Base-by-base conservation (phyloP, 2,888 invertebrate species). In the Drosophila mettleri region DNA sequence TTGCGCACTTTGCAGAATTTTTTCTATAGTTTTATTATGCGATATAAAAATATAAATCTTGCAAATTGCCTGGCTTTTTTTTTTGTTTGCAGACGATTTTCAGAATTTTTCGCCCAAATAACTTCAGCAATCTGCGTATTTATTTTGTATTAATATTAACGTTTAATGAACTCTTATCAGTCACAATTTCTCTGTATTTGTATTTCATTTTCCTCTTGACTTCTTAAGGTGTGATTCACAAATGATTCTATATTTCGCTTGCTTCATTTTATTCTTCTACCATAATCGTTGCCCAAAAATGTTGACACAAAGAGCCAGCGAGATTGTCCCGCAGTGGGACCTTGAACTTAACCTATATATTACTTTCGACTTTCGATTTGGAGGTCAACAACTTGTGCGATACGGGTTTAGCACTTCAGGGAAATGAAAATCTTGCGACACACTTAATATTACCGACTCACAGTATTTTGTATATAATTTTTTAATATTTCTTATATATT, bases 151-250 rank as follows among this genome's bases (percentile, higher is more conserved):
- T 58, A 41, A 46, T 43, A 31, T 60, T 53, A 33, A 41, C 61
- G 70, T 87, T 85, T 86, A 86, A 74, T 64, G 88, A 88, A 83
- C 82, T 83, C 68, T 86, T 86, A 88, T 83, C 83, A 67, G 63
- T 38, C 33, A 20, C 59, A 49, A 60, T 67, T 65, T 33, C 43
- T 24, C 24, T 38, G 60, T 75, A 36, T 45, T 36, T 62, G 58
- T 12, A 1, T 4, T 48, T 73, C 69, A 55, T 58, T 20, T n/a
- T 9, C 6, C 68, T 73, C 52, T 61, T 74, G 58, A 63, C 55
- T 71, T 52, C 29, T 24, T 34, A 45, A 29, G 45, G 45, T 27
- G 52, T 73, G 77, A 86, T 52, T 86, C 86, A 80, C 54, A 34
- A 27, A 22, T 34, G 10, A 24, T 12, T 34, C 49, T 12, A 49